Evolutionary conservation across 2,888 invertebrate species (phyloP).

Genomic region (Hypercompe scribonia): DNA sequence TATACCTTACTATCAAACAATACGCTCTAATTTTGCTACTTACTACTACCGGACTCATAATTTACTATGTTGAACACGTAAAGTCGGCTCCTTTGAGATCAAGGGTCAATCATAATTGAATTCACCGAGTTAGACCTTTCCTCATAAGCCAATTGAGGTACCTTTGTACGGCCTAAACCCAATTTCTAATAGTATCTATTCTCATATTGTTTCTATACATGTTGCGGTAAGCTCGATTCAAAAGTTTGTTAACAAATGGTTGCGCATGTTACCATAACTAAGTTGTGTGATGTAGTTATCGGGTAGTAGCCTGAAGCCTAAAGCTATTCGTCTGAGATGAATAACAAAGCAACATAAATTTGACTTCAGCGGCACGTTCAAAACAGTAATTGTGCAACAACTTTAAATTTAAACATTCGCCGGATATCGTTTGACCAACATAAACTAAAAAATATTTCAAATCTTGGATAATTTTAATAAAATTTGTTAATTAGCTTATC

Average conservation of each 20-base stretch:
- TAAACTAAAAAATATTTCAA: slow-evolving; percentile 43
- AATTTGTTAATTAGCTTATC: slow-evolving; percentile 16
- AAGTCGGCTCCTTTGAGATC: slow-evolving; percentile 60
- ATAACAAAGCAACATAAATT: slow-evolving; percentile 29
- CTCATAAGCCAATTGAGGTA: slow-evolving; percentile 42
- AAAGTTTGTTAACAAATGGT: slow-evolving; percentile 39
- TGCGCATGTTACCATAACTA: slow-evolving; percentile 41
- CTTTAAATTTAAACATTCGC: slow-evolving; percentile 24
- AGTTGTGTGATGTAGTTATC: slow-evolving; percentile 28
- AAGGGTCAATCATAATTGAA: slow-evolving; percentile 73
- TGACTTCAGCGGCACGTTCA: slow-evolving; percentile 19
- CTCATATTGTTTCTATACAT: not conserved
- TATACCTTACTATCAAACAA: slow-evolving; percentile 2
- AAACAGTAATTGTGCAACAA: slow-evolving; percentile 27
- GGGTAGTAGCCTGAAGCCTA: not conserved
- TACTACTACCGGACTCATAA: slow-evolving; percentile 8
- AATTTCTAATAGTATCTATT: slow-evolving; percentile 28
- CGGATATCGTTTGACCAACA: slow-evolving; percentile 29
- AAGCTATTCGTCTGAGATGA: slow-evolving; percentile 27
- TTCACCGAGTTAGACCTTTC: slow-evolving; percentile 51
- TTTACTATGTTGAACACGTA: slow-evolving; percentile 46
- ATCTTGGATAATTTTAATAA: slow-evolving; percentile 35
- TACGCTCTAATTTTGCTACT: slow-evolving; percentile 9
- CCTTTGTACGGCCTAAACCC: slow-evolving; percentile 28
- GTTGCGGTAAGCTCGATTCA: slow-evolving; percentile 13